A percentile compares a stretch with the other conserved stretches of the same genome.
Evolutionary conservation across 2,888 invertebrate species (phyloP).

Genomic region (Chaetoderma sp.): DNA sequence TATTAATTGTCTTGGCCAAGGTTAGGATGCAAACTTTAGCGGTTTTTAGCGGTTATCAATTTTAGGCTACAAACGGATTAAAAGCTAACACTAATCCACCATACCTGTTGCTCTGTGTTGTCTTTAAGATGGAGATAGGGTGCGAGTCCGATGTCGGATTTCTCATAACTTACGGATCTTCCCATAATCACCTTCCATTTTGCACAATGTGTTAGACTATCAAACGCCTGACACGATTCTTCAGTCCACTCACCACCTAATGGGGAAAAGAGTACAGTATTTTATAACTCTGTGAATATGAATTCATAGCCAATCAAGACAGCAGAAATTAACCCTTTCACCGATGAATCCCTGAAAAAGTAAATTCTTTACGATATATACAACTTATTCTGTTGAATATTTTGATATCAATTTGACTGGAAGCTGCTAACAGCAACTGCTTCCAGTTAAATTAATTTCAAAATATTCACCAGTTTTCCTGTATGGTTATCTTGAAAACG

Average conservation of each 20-base stretch:
- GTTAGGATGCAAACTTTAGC: background rate
- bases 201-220: conserved; percentile 68
- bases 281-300: background rate
- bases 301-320: too few species aligned
- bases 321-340: too few species aligned
- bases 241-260: conserved; percentile 54
- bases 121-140: conserved; percentile 86
- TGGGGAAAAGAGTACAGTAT: background rate
- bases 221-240: conserved; percentile 62
- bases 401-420: too few species aligned
- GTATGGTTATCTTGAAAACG: too few species aligned
- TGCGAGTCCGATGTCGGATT: conserved; percentile 72
- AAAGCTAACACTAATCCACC: background rate
- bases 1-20: background rate
- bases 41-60: too few species aligned
- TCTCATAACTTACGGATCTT: conserved; percentile 79
- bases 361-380: too few species aligned
- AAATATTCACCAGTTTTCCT: too few species aligned
- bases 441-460: too few species aligned
- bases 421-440: too few species aligned
- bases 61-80: background rate
- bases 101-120: conserved; percentile 75
- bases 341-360: too few species aligned
- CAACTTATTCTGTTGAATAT: too few species aligned
- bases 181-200: conserved; percentile 86